These are phyloP conservation scores for Romanogobio albipinnatus DNA, from an alignment of 2,113 vertebrate genomes.

Conservation along the genomic window DNA sequence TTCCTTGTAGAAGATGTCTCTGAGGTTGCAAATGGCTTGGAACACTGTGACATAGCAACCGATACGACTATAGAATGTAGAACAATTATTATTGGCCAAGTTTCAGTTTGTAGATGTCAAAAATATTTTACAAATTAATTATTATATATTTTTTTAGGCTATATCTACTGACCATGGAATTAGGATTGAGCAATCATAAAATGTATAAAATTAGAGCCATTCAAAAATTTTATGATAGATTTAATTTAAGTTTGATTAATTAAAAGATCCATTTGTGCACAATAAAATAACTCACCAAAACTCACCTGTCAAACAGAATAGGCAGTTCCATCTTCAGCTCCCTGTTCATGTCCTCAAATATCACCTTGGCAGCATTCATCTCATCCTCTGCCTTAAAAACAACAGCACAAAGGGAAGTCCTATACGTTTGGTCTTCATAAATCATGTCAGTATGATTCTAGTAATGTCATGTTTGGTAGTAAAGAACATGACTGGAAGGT, in stretches of 20 bases:
- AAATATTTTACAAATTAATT: too few relatives aligned
- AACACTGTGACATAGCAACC: conserved; percentile 90
- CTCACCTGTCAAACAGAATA: conserved; percentile 82
- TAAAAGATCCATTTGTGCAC: not conserved
- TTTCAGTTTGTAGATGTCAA: not conserved
- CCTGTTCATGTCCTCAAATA: conserved; percentile 88
- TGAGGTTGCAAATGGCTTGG: conserved; percentile 87
- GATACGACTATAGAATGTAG: conserved; percentile 79
- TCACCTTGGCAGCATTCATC: conserved; percentile 77
- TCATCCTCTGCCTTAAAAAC: conserved; percentile 86
- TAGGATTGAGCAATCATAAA: too few relatives aligned
- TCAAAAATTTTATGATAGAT: too few relatives aligned
- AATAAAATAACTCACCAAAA: not conserved
- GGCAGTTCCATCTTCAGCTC: conserved; percentile 90
- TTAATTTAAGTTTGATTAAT: too few relatives aligned
- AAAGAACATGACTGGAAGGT: not conserved
- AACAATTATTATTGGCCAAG: not conserved
- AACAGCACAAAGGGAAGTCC: not conserved
- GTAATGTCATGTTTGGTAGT: not conserved
- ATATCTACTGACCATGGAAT: too few relatives aligned
- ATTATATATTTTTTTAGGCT: too few relatives aligned
- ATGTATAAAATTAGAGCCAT: too few relatives aligned
- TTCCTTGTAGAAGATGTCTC: conserved; percentile 90
- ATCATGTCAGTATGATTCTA: not conserved
- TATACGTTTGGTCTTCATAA: not conserved